Evolutionary conservation across 2,888 invertebrate species (phyloP).

Genomic region (Leptarthrus brevirostris): DNA sequence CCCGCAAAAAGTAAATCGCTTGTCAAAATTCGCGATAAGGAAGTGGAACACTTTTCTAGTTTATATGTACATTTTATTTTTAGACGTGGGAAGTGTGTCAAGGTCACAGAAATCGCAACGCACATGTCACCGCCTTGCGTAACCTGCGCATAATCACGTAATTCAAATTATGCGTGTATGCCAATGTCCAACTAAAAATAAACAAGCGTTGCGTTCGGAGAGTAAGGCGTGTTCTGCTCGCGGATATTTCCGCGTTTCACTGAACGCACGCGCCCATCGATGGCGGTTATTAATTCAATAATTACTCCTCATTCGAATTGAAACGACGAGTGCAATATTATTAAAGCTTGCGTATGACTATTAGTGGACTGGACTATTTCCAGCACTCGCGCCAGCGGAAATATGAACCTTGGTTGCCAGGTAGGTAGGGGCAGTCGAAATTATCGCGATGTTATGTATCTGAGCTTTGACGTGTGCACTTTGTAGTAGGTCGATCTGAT

Average conservation of each 20-base stretch:
- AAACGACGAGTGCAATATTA: not conserved
- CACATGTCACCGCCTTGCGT: conserved; percentile 3
- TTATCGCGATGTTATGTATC: no score
- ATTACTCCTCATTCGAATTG: not conserved
- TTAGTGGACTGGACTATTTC: not conserved
- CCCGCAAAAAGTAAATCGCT: not conserved
- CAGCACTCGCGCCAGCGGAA: not conserved
- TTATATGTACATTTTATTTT: conserved; percentile 3
- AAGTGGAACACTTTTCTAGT: not conserved
- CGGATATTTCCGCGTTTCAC: conserved; percentile 11
- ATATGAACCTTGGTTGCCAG: no score
- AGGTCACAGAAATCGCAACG: conserved; percentile 7
- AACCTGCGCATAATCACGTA: conserved; percentile 10
- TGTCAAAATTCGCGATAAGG: conserved; percentile 17
- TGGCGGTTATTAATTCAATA: conserved; percentile 19
- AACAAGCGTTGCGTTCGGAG: not conserved
- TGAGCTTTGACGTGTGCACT: no score
- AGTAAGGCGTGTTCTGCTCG: not conserved
- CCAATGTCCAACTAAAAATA: conserved; percentile 6
- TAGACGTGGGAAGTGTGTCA: conserved; percentile 33
- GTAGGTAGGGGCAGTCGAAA: no score
- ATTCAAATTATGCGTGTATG: conserved; percentile 4
- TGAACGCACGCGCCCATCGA: conserved; percentile 10
- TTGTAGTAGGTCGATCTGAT: not conserved
- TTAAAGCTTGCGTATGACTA: not conserved